Evolutionary conservation across 2,888 invertebrate genomes (phyloP).

Genomic region (Bimastos eiseni): DNA sequence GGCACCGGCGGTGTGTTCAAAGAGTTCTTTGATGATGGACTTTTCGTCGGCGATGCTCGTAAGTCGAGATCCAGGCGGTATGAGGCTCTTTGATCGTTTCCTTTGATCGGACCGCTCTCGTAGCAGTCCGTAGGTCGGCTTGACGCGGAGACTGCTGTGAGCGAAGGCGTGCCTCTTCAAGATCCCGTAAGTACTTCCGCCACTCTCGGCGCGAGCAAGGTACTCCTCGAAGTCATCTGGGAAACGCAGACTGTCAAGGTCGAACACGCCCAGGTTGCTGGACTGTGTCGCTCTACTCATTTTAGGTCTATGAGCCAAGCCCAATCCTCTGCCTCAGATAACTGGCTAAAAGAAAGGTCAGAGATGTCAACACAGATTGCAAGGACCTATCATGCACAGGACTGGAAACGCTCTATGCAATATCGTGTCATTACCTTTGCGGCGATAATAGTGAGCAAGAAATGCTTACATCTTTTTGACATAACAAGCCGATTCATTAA

Average conservation of each 20-base stretch:
- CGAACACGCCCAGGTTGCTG: not conserved
- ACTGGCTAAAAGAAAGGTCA: not conserved
- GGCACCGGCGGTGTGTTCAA: not conserved
- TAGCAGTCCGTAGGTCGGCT: not conserved
- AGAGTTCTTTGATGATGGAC: constrained; percentile 22
- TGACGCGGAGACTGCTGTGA: constrained; percentile 28
- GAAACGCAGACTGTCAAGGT: constrained; percentile 9
- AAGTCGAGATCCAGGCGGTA: not conserved
- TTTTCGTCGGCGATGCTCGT: not conserved
- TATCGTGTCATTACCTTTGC: too few relatives aligned
- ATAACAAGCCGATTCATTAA: too few relatives aligned
- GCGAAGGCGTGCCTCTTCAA: constrained; percentile 33
- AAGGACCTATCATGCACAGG: too few relatives aligned
- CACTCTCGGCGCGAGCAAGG: constrained; percentile 42
- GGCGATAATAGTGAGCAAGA: too few relatives aligned
- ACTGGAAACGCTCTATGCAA: too few relatives aligned
- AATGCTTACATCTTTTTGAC: too few relatives aligned
- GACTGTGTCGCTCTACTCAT: not conserved
- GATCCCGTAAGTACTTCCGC: constrained; percentile 42
- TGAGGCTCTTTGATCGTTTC: constrained; percentile 26
- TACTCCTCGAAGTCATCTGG: constrained; percentile 40
- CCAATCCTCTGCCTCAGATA: not conserved
- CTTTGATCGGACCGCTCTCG: constrained; percentile 14
- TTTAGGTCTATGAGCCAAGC: not conserved
- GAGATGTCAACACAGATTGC: not conserved